A percentile compares a stretch with the other conserved stretches of the same genome.
Evolutionary conservation across 2,888 invertebrate genomes (phyloP).

Genomic region (Orthosia cruda): DNA sequence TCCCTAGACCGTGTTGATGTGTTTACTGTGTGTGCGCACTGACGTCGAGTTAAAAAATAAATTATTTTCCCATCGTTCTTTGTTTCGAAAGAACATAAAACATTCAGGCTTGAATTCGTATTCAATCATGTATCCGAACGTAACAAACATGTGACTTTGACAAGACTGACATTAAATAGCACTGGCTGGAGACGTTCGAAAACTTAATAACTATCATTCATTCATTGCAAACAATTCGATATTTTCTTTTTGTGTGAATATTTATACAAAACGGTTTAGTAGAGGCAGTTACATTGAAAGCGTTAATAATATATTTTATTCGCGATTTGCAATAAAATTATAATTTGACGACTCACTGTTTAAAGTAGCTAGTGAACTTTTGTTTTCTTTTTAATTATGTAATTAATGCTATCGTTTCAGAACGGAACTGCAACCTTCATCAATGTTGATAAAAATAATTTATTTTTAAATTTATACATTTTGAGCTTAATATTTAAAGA

Average conservation of each 20-base stretch:
- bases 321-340: background rate
- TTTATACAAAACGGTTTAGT: too few relatives aligned
- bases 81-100: background rate
- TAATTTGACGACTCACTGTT: background rate
- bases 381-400: constrained; percentile 15
- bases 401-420: constrained; percentile 39
- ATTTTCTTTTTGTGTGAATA: background rate
- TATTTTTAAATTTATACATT: constrained; percentile 24
- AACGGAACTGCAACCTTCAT: constrained; percentile 43
- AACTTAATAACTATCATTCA: background rate
- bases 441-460: constrained; percentile 62
- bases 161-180: constrained; percentile 7
- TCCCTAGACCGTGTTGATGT: too few relatives aligned
- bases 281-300: background rate
- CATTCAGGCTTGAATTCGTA: background rate
- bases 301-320: background rate
- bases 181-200: background rate
- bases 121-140: constrained; percentile 17
- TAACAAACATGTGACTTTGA: constrained; percentile 56
- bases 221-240: background rate
- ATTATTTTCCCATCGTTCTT: background rate
- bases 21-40: too few relatives aligned
- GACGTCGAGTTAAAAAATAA: background rate
- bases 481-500: constrained; percentile 15
- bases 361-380: background rate